Evolutionary conservation across 1,140 invertebrate species (phyloP).

Genomic region (Lepidostoma basale): DNA sequence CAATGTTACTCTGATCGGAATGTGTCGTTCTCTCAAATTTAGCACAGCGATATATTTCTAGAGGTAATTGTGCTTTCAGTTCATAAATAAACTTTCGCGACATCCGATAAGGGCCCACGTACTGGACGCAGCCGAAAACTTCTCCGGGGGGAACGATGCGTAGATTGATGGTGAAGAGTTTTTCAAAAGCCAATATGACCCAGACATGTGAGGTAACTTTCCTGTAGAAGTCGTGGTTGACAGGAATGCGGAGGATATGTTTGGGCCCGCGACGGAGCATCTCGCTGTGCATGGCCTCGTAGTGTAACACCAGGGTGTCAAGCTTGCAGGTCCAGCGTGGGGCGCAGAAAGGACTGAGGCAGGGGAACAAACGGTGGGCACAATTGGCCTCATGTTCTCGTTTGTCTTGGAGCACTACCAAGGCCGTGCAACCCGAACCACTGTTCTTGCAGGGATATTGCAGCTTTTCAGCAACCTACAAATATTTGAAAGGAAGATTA

Average conservation of each 20-base stretch:
- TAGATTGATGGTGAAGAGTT: conserved; percentile 25
- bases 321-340: conserved; percentile 32
- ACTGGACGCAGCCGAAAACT: conserved; percentile 32
- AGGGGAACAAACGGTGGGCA: conserved; percentile 30
- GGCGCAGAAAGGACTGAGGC: conserved; percentile 21
- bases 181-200: conserved; percentile 22
- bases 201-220: conserved; percentile 23
- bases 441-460: conserved; percentile 57
- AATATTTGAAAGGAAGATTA: too few relatives aligned
- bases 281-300: conserved; percentile 13
- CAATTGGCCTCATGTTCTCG: conserved; percentile 53
- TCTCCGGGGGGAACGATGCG: conserved; percentile 25
- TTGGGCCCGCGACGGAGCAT: conserved; percentile 25
- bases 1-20: conserved; percentile 29
- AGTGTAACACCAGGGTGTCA: conserved; percentile 2
- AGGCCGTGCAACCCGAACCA: conserved; percentile 49
- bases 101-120: conserved; percentile 23
- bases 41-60: conserved; percentile 14
- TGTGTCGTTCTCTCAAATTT: conserved; percentile 33
- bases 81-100: conserved; percentile 34
- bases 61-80: conserved; percentile 22
- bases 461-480: conserved; percentile 56
- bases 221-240: conserved; percentile 27
- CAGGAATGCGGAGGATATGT: conserved; percentile 9
- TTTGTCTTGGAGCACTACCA: conserved; percentile 50